Evolutionary conservation across 1,140 invertebrate species (phyloP).

Genomic region (Aphaenogaster rudis): DNA sequence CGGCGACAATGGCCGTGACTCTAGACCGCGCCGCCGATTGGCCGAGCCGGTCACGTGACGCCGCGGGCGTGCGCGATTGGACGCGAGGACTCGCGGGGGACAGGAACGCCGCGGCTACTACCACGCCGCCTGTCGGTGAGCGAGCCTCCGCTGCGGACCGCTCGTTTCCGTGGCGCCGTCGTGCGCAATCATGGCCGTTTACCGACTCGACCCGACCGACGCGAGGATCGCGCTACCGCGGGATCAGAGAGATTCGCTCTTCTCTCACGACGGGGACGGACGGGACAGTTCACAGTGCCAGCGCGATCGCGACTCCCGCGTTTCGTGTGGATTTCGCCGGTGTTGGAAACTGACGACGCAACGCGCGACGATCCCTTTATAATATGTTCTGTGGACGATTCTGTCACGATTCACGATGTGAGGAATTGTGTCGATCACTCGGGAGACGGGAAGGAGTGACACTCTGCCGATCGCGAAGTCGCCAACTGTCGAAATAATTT

Average conservation of each 20-base stretch:
- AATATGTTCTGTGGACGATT: no score
- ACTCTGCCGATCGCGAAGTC: not conserved
- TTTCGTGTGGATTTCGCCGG: no score
- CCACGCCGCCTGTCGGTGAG: constrained; percentile 72
- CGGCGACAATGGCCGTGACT: constrained; percentile 88
- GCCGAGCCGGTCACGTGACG: constrained; percentile 83
- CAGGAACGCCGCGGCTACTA: constrained; percentile 64
- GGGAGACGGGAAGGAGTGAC: not conserved
- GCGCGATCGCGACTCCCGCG: no score
- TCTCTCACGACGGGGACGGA: no score
- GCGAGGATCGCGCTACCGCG: not conserved
- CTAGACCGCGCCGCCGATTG: constrained; percentile 80
- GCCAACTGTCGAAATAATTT: not conserved
- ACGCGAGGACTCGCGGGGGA: no score
- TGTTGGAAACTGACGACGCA: no score
- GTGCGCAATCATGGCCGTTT: not conserved
- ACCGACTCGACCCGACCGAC: not conserved
- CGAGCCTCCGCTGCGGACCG: not conserved
- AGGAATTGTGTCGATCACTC: no score
- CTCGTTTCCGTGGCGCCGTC: constrained; percentile 26
- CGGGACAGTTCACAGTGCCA: not conserved
- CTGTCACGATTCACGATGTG: no score
- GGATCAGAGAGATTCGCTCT: no score
- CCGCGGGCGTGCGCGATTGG: constrained; percentile 64
- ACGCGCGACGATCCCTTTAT: no score